These are phyloP conservation scores for Myripristis jacobus DNA, from an alignment of 2,797 vertebrate genomes.

Conservation along the genomic window DNA sequence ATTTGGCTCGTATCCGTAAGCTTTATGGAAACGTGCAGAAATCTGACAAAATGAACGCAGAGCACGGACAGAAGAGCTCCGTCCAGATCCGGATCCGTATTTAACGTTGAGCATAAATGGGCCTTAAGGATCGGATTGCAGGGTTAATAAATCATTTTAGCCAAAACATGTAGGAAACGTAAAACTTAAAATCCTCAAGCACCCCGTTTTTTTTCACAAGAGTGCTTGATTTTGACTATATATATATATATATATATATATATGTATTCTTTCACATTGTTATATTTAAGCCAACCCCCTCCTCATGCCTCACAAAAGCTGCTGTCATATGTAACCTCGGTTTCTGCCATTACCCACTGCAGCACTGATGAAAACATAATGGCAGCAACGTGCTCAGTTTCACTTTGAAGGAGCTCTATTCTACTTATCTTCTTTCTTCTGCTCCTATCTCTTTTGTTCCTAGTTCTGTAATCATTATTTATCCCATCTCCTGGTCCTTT, in stretches of 20 bases:
- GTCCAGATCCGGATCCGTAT: too few species aligned
- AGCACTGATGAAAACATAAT: constrained; percentile 4
- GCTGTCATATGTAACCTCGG: neutral
- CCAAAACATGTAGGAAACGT: neutral
- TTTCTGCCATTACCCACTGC: neutral
- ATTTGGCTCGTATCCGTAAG: too few species aligned
- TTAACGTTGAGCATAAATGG: too few species aligned
- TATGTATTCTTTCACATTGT: neutral
- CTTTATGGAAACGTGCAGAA: too few species aligned
- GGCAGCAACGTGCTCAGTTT: neutral
- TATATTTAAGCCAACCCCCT: neutral
- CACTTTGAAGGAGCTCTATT: neutral
- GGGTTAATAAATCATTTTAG: neutral
- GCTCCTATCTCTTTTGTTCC: constrained; percentile 20
- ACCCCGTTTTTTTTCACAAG: too few species aligned
- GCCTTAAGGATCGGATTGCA: neutral
- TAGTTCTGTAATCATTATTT: constrained; percentile 5
- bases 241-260: neutral
- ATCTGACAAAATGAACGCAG: too few species aligned
- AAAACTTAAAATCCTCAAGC: neutral
- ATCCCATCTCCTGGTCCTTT: constrained; percentile 11
- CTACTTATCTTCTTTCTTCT: constrained; percentile 2
- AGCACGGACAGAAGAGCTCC: too few species aligned
- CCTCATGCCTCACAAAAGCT: constrained; percentile 3
- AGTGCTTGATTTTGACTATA: neutral